Evolutionary conservation across 2,888 invertebrate genomes (phyloP).

Genomic region (Neria commutata): DNA sequence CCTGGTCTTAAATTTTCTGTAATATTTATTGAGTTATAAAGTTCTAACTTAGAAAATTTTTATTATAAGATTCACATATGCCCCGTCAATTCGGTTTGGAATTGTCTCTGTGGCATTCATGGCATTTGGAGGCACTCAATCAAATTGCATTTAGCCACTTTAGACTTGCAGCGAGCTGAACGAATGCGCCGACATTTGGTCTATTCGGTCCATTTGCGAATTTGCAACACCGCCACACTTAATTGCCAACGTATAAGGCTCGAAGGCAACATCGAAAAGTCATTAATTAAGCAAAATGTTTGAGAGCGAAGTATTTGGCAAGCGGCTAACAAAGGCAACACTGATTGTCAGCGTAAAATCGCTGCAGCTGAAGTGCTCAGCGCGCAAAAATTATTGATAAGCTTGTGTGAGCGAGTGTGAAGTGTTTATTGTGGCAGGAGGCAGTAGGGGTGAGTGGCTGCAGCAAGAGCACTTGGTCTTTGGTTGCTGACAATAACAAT

Average conservation of each 20-base stretch:
- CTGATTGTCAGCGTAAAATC: constrained; percentile 43
- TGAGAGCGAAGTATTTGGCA: not conserved
- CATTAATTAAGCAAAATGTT: not conserved
- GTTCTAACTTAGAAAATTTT: too few relatives aligned
- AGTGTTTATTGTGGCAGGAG: constrained; percentile 26
- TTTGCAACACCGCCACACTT: constrained; percentile 17
- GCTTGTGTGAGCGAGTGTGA: constrained; percentile 24
- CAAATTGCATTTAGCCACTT: constrained; percentile 15
- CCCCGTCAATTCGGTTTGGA: too few relatives aligned
- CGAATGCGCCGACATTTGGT: not conserved
- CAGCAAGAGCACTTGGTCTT: too few relatives aligned
- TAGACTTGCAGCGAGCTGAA: not conserved
- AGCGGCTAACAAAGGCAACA: constrained; percentile 32
- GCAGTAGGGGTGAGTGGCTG: not conserved
- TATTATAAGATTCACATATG: too few relatives aligned
- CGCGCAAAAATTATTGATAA: not conserved
- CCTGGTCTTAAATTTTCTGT: too few relatives aligned
- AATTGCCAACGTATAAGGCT: constrained; percentile 16
- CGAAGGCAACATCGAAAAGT: not conserved
- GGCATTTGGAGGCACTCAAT: constrained; percentile 4
- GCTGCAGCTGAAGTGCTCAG: constrained; percentile 3
- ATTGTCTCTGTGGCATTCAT: too few relatives aligned
- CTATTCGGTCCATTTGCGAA: not conserved
- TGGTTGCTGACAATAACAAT: too few relatives aligned
- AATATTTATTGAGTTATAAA: too few relatives aligned